Conservation (phyloP, 92 coral and sea anemone genomes). For the Chrysogorgia sp. region DNA sequence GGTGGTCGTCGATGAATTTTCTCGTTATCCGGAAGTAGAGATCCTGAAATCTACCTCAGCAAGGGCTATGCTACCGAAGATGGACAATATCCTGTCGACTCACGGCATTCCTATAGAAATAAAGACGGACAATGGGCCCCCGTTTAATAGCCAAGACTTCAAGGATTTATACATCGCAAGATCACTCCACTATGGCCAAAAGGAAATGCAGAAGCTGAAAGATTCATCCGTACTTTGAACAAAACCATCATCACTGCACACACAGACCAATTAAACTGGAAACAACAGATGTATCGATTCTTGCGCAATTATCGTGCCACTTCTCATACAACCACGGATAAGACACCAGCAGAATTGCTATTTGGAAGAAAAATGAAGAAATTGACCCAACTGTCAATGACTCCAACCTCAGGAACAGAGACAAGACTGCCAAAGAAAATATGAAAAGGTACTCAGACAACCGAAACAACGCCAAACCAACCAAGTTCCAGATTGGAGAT, state of each 20-base stretch:
- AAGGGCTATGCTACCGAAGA: background rate
- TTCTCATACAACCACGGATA: conserved; percentile 16
- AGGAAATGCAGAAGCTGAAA: conserved; percentile 15
- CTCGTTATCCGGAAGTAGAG: conserved; percentile 1
- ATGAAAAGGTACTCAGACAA: conserved; percentile 3
- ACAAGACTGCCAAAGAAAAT: background rate
- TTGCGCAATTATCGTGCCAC: conserved; percentile 32
- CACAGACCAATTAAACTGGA: conserved; percentile 8
- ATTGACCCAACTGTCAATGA: conserved; percentile 20
- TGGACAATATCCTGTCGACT: conserved; percentile 4
- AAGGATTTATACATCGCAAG: conserved; percentile 11
- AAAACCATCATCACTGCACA: conserved; percentile 10
- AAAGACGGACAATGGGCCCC: conserved; percentile 3
- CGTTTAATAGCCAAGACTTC: conserved; percentile 4
- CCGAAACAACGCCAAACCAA: conserved; percentile 14
- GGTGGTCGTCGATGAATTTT: conserved; percentile 22
- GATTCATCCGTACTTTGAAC: conserved; percentile 19
- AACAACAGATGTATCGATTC: conserved; percentile 11
- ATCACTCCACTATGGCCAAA: conserved; percentile 30
- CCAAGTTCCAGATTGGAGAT: conserved; percentile 10
- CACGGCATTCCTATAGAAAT: conserved; percentile 8
- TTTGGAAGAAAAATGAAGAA: conserved; percentile 24
- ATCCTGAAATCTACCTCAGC: conserved; percentile 19
- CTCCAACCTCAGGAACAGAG: conserved; percentile 1
- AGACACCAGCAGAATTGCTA: conserved; percentile 9